Evolutionary conservation across 2,888 invertebrate species (phyloP).

Genomic region (Pandemis heparana): DNA sequence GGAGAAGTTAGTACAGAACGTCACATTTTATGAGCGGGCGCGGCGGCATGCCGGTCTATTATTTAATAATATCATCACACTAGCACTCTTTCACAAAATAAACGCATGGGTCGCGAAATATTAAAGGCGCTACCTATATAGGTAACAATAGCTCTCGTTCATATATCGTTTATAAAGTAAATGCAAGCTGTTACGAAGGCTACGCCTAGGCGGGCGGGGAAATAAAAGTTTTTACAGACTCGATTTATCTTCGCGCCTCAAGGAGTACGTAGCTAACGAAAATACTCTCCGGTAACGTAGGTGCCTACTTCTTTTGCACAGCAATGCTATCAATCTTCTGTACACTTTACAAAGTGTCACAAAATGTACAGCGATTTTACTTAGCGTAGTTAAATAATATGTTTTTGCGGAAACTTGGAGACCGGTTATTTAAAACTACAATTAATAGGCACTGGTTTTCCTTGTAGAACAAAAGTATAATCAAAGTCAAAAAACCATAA

Average conservation of each 20-base stretch:
- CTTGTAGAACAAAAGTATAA: too few species aligned
- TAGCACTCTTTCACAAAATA: constrained; percentile 42
- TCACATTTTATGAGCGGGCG: constrained; percentile 32
- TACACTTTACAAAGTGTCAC: constrained; percentile 33
- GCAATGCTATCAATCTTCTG: constrained; percentile 48
- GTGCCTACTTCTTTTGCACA: constrained; percentile 51
- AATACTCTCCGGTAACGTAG: constrained; percentile 46
- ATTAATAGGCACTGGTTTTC: too few species aligned
- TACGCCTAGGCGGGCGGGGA: constrained; percentile 48
- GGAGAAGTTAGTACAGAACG: constrained; percentile 27
- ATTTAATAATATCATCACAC: constrained; percentile 46
- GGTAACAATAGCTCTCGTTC: constrained; percentile 48
- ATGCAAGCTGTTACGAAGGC: constrained; percentile 67
- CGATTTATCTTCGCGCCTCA: constrained; percentile 64
- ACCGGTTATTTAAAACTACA: too few species aligned
- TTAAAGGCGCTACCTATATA: constrained; percentile 40
- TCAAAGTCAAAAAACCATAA: too few species aligned
- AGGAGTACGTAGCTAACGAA: constrained; percentile 53
- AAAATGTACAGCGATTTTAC: constrained; percentile 27
- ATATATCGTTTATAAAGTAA: constrained; percentile 67
- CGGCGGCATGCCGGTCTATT: constrained; percentile 24
- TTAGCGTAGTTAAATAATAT: constrained; percentile 9
- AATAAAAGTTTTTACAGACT: constrained; percentile 65
- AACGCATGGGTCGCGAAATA: constrained; percentile 42
- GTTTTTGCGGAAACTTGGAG: not conserved